Conservation (phyloP, 2,888 invertebrate species). For the Siphlonurus alternatus region DNA sequence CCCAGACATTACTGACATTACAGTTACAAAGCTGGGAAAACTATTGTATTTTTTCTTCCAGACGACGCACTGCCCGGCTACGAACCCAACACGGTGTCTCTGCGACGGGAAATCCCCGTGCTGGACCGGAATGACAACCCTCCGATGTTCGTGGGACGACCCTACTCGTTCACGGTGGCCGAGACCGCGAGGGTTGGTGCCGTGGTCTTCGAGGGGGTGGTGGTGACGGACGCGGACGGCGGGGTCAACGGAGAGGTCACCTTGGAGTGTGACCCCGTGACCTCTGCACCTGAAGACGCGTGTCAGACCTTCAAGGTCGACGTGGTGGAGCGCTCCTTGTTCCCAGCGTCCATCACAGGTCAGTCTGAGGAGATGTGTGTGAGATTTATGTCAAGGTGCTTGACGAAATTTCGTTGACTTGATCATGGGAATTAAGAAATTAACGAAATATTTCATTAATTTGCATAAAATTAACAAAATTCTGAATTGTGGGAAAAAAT, state of each 20-base stretch:
- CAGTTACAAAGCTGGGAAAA: no score
- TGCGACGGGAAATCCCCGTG: conserved; percentile 57
- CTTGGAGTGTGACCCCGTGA: conserved; percentile 42
- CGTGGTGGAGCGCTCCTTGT: conserved; percentile 23
- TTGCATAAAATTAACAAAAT: no score
- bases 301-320: conserved; percentile 52
- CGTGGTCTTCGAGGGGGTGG: conserved; percentile 42
- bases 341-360: not conserved
- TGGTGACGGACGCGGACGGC: conserved; percentile 53
- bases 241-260: conserved; percentile 52
- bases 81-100: conserved; percentile 62
- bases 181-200: conserved; percentile 49
- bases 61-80: conserved; percentile 34
- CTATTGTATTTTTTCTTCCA: no score
- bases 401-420: not conserved
- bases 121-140: conserved; percentile 67
- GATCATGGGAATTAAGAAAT: no score
- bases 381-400: no score
- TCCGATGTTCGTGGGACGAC: conserved; percentile 53
- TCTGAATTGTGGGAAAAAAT: no score
- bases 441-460: no score
- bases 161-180: conserved; percentile 48
- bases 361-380: no score
- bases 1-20: no score
- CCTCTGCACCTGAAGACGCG: conserved; percentile 30